Conservation (phyloP, 2,113 vertebrate species). For the Myotis brandtii region DNA sequence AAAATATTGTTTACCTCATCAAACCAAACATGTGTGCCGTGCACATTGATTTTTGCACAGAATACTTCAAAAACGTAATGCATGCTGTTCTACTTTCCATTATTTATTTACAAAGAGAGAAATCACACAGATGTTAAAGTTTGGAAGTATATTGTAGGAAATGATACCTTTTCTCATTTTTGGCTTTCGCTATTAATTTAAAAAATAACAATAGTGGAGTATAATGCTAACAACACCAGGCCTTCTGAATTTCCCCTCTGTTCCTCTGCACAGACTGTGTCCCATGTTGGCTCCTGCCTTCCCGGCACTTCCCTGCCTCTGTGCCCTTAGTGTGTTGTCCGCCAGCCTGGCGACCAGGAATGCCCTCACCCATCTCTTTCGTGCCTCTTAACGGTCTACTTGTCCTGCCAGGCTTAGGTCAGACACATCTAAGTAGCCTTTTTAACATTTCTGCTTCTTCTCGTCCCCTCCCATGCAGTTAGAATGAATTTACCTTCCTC, state of each 20-base stretch:
- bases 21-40: constrained; percentile 8
- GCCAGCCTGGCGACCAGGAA: background rate
- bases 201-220: background rate
- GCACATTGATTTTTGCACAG: background rate
- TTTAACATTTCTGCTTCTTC: background rate
- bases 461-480: background rate
- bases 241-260: background rate
- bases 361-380: background rate
- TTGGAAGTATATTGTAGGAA: constrained; percentile 55
- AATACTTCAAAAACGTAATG: background rate
- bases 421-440: background rate
- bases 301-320: background rate
- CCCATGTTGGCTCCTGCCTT: background rate
- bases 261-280: background rate
- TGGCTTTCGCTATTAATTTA: background rate
- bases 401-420: background rate
- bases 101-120: constrained; percentile 64
- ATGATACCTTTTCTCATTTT: background rate
- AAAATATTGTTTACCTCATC: constrained; percentile 26
- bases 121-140: constrained; percentile 24
- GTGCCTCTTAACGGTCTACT: background rate
- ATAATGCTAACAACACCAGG: background rate
- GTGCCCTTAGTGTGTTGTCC: background rate
- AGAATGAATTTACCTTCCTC: background rate
- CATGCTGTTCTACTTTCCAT: constrained; percentile 55